These are phyloP conservation scores for Lynx canadensis DNA, from an alignment of 2,113 vertebrate genomes.

Conservation along the genomic window DNA sequence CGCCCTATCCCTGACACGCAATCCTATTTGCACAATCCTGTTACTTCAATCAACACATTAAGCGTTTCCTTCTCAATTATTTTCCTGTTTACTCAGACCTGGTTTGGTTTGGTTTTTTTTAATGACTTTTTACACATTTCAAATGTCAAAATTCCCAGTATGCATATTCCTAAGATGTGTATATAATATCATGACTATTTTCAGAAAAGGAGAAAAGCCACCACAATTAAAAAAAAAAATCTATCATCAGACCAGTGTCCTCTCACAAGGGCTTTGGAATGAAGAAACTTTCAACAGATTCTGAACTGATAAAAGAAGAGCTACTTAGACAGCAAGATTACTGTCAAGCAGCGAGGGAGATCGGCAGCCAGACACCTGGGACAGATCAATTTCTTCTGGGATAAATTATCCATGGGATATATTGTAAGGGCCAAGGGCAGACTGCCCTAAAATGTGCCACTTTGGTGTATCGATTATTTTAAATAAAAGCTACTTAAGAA, in stretches of 20 bases:
- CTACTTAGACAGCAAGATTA: not conserved
- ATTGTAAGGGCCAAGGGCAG: not conserved
- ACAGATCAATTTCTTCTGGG: not conserved
- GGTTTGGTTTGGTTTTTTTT: not conserved
- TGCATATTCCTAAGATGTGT: not conserved
- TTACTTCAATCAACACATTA: not conserved
- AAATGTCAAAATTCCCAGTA: not conserved
- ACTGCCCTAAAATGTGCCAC: not conserved
- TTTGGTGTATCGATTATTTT: not conserved
- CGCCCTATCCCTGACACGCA: not conserved
- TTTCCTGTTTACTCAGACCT: not conserved
- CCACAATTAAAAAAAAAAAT: not conserved
- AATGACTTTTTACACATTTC: slow-evolving; percentile 21
- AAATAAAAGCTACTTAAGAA: not conserved
- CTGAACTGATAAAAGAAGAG: not conserved
- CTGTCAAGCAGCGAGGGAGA: too few relatives aligned
- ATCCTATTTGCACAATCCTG: not conserved
- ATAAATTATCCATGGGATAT: not conserved
- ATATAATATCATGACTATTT: not conserved
- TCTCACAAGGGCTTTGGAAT: not conserved
- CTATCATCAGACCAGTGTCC: not conserved
- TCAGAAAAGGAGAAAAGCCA: slow-evolving; percentile 7
- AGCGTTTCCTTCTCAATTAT: not conserved
- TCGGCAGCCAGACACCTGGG: not conserved
- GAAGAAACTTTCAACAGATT: not conserved